phyloP scores from a whole-genome alignment of 2,888 invertebrate genomes.

The Drosophila mulleri region DNA sequence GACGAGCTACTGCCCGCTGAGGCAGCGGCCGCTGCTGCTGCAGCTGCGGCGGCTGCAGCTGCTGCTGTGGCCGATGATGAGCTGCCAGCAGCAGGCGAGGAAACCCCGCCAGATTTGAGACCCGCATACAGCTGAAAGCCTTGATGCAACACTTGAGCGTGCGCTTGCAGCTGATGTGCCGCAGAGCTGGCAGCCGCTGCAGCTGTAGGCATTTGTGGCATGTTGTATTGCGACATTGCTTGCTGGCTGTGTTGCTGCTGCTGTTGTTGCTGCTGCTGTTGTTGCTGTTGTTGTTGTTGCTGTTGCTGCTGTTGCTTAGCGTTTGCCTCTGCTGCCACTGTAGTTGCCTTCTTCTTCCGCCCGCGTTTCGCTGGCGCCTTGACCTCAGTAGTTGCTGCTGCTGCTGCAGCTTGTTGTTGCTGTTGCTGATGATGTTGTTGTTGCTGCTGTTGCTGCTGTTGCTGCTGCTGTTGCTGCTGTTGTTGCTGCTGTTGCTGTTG shows the following conservation, averaged over 20 bases:
- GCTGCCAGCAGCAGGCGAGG: constrained; percentile 62
- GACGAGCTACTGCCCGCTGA: constrained; percentile 17
- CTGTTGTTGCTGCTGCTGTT: constrained; percentile 48
- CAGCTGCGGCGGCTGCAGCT: constrained; percentile 65
- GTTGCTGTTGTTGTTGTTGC: constrained; percentile 65
- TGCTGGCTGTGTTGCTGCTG: constrained; percentile 62
- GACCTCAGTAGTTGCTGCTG: constrained; percentile 38
- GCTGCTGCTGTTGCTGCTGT: constrained; percentile 42
- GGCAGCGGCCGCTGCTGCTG: constrained; percentile 33
- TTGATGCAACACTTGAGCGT: constrained; percentile 82
- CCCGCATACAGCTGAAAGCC: constrained; percentile 88
- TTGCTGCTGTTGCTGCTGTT: constrained; percentile 21
- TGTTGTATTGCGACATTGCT: constrained; percentile 69
- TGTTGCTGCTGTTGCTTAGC: constrained; percentile 55
- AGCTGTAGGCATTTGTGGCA: constrained; percentile 63
- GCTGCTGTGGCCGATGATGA: constrained; percentile 56
- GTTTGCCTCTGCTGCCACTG: constrained; percentile 78
- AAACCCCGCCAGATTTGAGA: constrained; percentile 85
- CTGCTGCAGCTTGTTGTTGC: constrained; percentile 10
- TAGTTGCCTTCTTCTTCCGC: constrained; percentile 80
- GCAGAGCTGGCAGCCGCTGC: constrained; percentile 77
- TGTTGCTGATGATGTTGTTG: constrained; percentile 14
- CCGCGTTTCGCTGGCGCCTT: constrained; percentile 79
- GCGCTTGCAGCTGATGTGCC: constrained; percentile 76
- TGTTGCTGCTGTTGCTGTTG: constrained; percentile 42